Evolutionary conservation across 2,888 invertebrate genomes (phyloP).

Genomic region (Taenaris catops): DNA sequence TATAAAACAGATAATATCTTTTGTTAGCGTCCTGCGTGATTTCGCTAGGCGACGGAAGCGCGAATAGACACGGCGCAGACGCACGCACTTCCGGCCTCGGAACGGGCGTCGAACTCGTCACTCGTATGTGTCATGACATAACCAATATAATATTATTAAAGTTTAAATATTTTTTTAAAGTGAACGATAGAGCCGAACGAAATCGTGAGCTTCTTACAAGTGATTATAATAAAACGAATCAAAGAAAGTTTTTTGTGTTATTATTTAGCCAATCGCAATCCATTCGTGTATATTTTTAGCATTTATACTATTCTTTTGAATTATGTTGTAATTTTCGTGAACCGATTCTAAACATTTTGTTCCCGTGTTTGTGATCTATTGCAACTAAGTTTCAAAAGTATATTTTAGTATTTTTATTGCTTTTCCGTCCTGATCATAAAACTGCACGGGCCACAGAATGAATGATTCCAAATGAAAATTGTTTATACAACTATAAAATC

Average conservation of each 20-base stretch:
- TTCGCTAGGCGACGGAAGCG: conserved; percentile 44
- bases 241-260: conserved; percentile 1
- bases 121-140: conserved; percentile 35
- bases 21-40: conserved; percentile 7
- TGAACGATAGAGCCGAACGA: no score
- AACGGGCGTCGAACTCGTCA: conserved; percentile 63
- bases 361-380: conserved; percentile 13
- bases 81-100: conserved; percentile 67
- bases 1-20: conserved; percentile 1
- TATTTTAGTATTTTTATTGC: conserved; percentile 47
- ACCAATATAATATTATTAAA: neutral
- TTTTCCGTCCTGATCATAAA: conserved; percentile 54
- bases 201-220: no score
- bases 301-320: conserved; percentile 17
- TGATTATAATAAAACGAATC: neutral
- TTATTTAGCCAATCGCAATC: conserved; percentile 1
- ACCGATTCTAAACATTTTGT: conserved; percentile 12
- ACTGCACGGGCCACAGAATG: conserved; percentile 27
- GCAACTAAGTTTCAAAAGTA: conserved; percentile 11
- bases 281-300: conserved; percentile 8
- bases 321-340: conserved; percentile 1
- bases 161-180: no score
- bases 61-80: conserved; percentile 75
- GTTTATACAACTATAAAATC: conserved; percentile 33
- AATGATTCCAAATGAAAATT: conserved; percentile 36